phyloP scores from a whole-genome alignment of 2,797 vertebrate species.

The Phyllotis vaccarum region DNA sequence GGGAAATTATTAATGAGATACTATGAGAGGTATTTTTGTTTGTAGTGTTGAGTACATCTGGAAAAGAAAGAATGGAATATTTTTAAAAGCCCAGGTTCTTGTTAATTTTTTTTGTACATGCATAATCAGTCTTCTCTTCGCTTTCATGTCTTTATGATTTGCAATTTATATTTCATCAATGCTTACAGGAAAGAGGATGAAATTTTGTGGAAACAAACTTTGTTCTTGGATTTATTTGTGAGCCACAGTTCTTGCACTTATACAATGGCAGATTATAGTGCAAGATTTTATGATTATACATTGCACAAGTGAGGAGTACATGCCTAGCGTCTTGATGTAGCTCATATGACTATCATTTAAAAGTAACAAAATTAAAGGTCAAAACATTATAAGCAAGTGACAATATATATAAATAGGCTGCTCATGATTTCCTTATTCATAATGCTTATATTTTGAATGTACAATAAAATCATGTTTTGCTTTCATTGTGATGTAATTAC shows the following conservation, averaged over 20 bases:
- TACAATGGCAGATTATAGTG: background rate
- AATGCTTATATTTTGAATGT: background rate
- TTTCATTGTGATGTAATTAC: conserved; percentile 8
- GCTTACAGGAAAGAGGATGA: background rate
- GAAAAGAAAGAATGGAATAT: conserved; percentile 4
- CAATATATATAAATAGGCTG: background rate
- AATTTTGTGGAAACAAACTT: background rate
- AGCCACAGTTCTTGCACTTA: background rate
- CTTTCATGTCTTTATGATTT: background rate
- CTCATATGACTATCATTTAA: background rate
- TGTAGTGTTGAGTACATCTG: background rate
- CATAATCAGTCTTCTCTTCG: background rate
- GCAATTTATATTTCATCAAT: background rate
- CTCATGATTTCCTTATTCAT: conserved; percentile 35
- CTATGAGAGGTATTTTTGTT: conserved; percentile 51
- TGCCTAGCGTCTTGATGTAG: background rate
- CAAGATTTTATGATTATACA: background rate
- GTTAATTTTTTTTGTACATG: background rate
- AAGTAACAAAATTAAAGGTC: background rate
- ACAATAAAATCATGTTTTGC: background rate
- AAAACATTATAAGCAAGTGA: background rate
- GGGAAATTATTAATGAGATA: conserved; percentile 59
- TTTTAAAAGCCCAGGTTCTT: conserved; percentile 20
- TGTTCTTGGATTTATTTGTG: background rate
- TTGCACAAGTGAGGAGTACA: background rate